Conservation (phyloP, 2,888 invertebrate species). For the Agriopis marginaria region DNA sequence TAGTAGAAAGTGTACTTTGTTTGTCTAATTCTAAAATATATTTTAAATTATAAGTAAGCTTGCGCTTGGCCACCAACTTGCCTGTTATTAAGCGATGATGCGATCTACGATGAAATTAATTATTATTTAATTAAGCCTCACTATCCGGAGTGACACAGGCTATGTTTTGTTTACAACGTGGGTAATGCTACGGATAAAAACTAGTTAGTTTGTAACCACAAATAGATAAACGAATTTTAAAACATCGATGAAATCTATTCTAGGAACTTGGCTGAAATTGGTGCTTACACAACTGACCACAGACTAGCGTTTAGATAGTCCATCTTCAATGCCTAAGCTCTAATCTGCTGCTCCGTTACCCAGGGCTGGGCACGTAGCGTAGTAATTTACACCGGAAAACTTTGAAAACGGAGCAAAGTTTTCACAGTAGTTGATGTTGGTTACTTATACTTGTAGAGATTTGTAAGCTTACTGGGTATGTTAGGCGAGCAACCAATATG, state of each 20-base stretch:
- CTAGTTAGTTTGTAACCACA: neutral
- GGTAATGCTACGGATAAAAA: too few relatives aligned
- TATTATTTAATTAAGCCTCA: too few relatives aligned
- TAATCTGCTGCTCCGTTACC: conserved; percentile 26
- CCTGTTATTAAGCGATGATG: too few relatives aligned
- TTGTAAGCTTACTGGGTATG: neutral
- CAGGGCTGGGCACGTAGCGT: conserved; percentile 24
- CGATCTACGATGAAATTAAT: too few relatives aligned
- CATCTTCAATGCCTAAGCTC: conserved; percentile 24
- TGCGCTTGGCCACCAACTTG: too few relatives aligned
- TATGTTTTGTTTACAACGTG: too few relatives aligned
- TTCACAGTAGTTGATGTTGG: neutral
- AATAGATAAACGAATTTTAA: neutral
- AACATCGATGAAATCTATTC: conserved; percentile 18
- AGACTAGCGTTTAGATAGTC: conserved; percentile 7
- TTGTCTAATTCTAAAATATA: too few relatives aligned
- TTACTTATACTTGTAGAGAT: neutral
- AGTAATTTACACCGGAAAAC: conserved; percentile 23
- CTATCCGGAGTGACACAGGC: too few relatives aligned
- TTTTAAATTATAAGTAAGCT: too few relatives aligned
- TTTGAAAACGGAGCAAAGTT: neutral
- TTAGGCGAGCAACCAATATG: neutral
- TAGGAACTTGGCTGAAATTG: conserved; percentile 8
- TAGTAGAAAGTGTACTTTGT: too few relatives aligned
- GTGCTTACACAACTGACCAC: conserved; percentile 21